A percentile compares a stretch with the other conserved stretches of the same genome.
Evolutionary conservation across 2,113 vertebrate genomes (phyloP).

Genomic region (Probosciger aterrimus): DNA sequence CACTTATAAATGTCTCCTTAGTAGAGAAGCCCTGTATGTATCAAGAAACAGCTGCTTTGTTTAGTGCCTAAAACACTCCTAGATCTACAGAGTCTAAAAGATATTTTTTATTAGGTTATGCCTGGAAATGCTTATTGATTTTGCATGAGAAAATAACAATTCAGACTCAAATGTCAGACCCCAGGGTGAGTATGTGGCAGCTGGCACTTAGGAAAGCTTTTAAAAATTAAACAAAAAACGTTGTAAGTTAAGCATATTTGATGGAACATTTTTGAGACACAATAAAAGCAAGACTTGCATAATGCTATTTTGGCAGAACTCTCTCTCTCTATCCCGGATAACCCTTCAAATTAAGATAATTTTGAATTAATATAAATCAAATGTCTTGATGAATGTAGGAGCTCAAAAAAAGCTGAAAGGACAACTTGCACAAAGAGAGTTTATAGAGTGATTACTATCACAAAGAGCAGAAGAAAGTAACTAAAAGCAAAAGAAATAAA

Average conservation of each 20-base stretch:
- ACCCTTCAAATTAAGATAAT: not conserved
- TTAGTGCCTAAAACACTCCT: not conserved
- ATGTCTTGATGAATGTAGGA: conserved; percentile 1
- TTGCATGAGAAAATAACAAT: conserved; percentile 55
- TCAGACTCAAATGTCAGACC: conserved; percentile 38
- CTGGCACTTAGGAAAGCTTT: conserved; percentile 40
- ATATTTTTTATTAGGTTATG: conserved; percentile 34
- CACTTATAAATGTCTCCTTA: not conserved
- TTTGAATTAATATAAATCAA: not conserved
- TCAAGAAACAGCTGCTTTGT: not conserved
- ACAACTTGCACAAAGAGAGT: not conserved
- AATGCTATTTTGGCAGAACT: conserved; percentile 1
- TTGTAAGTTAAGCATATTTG: not conserved
- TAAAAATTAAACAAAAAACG: conserved; percentile 23
- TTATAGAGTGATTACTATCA: not conserved
- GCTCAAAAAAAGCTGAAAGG: not conserved
- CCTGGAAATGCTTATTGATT: conserved; percentile 48
- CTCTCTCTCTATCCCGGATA: not conserved
- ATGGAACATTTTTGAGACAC: conserved; percentile 11
- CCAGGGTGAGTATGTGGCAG: conserved; percentile 49
- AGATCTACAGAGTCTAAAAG: not conserved
- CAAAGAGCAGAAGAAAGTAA: not conserved
- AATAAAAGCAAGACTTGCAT: conserved; percentile 3
- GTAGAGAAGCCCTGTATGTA: not conserved
- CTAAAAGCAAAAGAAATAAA: not conserved